Conservation (phyloP, 2,888 invertebrate species). For the Margaritifera margaritifera region DNA sequence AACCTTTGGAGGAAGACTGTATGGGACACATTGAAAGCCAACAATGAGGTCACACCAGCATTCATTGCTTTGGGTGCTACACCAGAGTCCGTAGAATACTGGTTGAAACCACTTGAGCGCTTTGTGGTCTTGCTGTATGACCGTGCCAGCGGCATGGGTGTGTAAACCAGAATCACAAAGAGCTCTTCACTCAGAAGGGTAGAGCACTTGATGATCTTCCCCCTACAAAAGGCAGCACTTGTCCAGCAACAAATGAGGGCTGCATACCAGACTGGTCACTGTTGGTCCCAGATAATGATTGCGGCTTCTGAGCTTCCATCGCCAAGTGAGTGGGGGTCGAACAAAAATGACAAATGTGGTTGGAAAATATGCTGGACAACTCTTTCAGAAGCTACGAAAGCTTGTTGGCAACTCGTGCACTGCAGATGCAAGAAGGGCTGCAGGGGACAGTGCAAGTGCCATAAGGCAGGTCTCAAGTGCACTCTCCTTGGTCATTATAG, state of each 20-base stretch:
- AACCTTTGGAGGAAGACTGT: slow-evolving; percentile 13
- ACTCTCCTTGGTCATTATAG: too few relatives aligned
- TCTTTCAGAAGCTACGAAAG: too few relatives aligned
- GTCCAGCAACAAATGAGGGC: background rate
- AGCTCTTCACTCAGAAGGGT: slow-evolving; percentile 3
- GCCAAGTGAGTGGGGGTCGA: background rate
- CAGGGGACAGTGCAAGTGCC: too few relatives aligned
- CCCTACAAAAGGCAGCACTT: background rate
- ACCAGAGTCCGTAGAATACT: background rate
- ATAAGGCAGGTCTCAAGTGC: too few relatives aligned
- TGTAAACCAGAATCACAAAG: background rate
- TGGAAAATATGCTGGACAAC: too few relatives aligned
- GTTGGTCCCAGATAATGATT: background rate
- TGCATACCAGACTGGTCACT: background rate
- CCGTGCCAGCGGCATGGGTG: background rate
- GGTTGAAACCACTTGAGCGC: background rate
- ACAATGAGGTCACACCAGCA: background rate
- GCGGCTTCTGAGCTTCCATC: background rate
- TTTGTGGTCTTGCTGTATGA: slow-evolving; percentile 6
- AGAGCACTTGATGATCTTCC: slow-evolving; percentile 1
- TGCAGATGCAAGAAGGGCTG: too few relatives aligned
- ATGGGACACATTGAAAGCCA: slow-evolving; percentile 4
- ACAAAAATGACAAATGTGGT: too few relatives aligned
- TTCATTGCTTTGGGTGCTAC: background rate
- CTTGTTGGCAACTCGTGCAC: too few relatives aligned